Base-by-base conservation (phyloP, 1,140 invertebrate genomes). In the Globodera rostochiensis region DNA sequence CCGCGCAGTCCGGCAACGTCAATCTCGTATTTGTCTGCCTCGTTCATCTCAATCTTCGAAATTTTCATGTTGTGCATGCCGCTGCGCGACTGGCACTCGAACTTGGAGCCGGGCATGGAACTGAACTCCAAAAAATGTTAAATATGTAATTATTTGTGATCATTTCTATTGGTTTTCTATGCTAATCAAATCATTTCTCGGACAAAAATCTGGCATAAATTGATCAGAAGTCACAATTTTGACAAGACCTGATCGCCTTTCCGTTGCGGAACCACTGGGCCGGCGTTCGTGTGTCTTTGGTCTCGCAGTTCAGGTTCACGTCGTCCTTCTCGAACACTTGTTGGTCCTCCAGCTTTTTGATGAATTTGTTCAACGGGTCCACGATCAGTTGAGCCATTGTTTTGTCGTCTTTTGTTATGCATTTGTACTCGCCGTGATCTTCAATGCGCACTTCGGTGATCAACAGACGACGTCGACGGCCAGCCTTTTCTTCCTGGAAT, bases 401-500 rank as follows among this genome's bases (percentile, higher is more conserved):
- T 80, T 88, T 86, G 70, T 89, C 88, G 74, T 89, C 88, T 76
- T 90, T 89, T 1, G 89, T 89, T 79, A 90, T 95, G 89, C 95
- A 97, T 45, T 91, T 92, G 88, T 96, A 99, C 90, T 95, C 94
- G 50, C 94, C 96, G 82, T 93, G 93, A 90, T 98, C 96, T 85
- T 95, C 95, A 45, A 95, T 90, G 66, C 92, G 92, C 19, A 94
- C 93, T 82, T 93, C 93, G 90, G 94, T 95, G 78, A 99, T 94
- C 11, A 93, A 93, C 7, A 99, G 91, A 80, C 94, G 93, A 87
- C 97, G 84, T 73, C 88, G 87, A 74, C 88, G 81, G 57, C 83
- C 83, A 19, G 57, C 21, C 57, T 76, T 74, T 81, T 89, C 86
- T 47, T 77, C 83, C 57, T 86, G 83, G 73, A 80, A 87, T 64